Conservation (phyloP, 2,113 vertebrate genomes). For the Platysteira castanea region DNA sequence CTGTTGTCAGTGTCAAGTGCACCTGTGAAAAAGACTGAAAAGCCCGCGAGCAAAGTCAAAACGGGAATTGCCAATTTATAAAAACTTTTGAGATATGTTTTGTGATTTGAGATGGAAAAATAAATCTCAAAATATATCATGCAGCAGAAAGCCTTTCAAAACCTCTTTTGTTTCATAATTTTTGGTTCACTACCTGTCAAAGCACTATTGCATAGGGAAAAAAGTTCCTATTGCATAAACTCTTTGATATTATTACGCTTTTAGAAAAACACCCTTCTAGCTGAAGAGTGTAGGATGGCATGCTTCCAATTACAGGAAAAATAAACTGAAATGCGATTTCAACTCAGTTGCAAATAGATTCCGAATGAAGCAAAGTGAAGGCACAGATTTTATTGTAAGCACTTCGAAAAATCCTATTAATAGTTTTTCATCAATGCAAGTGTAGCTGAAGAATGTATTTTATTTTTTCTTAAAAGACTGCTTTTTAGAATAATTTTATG, state of each 20-base stretch:
- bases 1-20: neutral
- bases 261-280: neutral
- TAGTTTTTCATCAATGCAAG: neutral
- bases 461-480: neutral
- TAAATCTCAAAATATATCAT: neutral
- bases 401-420: neutral
- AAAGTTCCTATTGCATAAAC: neutral
- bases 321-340: neutral
- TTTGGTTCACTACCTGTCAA: neutral
- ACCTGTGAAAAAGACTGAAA: neutral
- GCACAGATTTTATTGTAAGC: neutral
- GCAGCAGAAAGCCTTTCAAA: neutral
- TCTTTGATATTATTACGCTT: neutral
- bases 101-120: neutral
- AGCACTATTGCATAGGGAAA: neutral
- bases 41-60: neutral
- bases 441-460: neutral
- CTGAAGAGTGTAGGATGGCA: neutral
- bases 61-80: neutral
- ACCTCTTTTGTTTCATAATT: neutral
- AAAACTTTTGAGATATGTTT: neutral
- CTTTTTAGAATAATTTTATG: neutral
- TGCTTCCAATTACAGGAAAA: neutral
- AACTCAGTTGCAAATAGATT: neutral
- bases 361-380: neutral